Base-by-base conservation (phyloP, 2,888 invertebrate genomes). In the Bombyx huttoni region DNA sequence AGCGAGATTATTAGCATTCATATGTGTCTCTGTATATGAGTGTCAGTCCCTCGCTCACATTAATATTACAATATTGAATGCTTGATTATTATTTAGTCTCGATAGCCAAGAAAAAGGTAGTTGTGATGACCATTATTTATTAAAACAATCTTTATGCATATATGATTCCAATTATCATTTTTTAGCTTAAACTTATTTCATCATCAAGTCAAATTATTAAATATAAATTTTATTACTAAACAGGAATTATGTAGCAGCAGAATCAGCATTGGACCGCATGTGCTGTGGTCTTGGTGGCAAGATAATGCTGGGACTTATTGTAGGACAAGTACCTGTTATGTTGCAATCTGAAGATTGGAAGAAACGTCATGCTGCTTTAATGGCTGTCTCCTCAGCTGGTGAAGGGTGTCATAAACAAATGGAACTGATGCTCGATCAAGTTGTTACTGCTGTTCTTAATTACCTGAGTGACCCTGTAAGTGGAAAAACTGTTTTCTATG, bases 401-500 rank as follows among this genome's bases (percentile, higher is more conserved):
- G 99, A 99, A 89, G 99, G 99, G 24, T 99, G 99, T 75, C 97
- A 98, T 75, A 96, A 98, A 74, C 97, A 98, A 81, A 99, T 99
- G 99, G 98, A 98, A 78, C 90, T 91, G 51, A 93, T 98, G 90
- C 90, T 99, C n/a, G 94, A 94, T 53, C 95, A 96, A 83, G 95
- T 99, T 46, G 95, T 99, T 84, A 93, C 95, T 47, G 97, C 96
- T 46, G 95, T 99, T 46, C 89, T 98, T 56, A 94, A 93, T 63
- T 97, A 93, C 79, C 89, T 97, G 24, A 91, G 92, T 62, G 98
- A 98, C 78, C 92, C 94, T 51, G 95, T 95, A 80, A 89, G 91
- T 40, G 8, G 40, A 12, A 40, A 24, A 24, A 24, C 24, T 40
- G 40, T 12, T 40, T 40, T 35, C 7, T 8, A 51, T 46, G 34